Conservation (phyloP, 2,888 invertebrate genomes). For the Tortricodes alternella region DNA sequence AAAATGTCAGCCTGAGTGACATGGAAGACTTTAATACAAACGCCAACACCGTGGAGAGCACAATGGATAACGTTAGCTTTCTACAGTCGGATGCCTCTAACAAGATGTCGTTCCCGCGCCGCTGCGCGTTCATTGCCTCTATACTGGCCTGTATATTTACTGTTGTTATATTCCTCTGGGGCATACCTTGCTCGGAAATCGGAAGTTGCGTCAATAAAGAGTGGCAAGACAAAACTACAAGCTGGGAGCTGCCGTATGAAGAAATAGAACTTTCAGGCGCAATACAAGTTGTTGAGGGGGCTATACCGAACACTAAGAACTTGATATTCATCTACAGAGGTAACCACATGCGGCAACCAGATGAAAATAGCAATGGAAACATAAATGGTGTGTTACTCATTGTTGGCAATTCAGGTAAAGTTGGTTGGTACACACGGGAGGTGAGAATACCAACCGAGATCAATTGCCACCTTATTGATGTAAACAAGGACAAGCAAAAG, state of each 20-base stretch:
- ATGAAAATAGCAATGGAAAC: slow-evolving; percentile 70
- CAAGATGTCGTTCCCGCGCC: slow-evolving; percentile 86
- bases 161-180: slow-evolving; percentile 88
- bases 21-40: slow-evolving; percentile 77
- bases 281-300: slow-evolving; percentile 86
- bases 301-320: slow-evolving; percentile 85
- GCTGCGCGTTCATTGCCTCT: slow-evolving; percentile 87
- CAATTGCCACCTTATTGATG: slow-evolving; percentile 88
- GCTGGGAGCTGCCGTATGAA: slow-evolving; percentile 87
- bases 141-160: slow-evolving; percentile 87
- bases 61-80: slow-evolving; percentile 77
- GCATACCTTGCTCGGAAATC: slow-evolving; percentile 88
- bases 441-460: slow-evolving; percentile 87
- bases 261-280: slow-evolving; percentile 87
- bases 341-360: slow-evolving; percentile 82
- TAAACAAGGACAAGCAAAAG: slow-evolving; percentile 86
- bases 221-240: slow-evolving; percentile 83
- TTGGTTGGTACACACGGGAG: slow-evolving; percentile 89
- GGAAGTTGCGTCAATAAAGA: slow-evolving; percentile 84
- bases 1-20: slow-evolving; percentile 73
- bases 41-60: slow-evolving; percentile 71
- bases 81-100: slow-evolving; percentile 73
- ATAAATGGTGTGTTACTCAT: slow-evolving; percentile 87
- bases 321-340: slow-evolving; percentile 89
- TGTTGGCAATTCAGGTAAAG: slow-evolving; percentile 86